phyloP scores from a whole-genome alignment of 2,888 invertebrate genomes.

The Microctonus hyperodae region DNA sequence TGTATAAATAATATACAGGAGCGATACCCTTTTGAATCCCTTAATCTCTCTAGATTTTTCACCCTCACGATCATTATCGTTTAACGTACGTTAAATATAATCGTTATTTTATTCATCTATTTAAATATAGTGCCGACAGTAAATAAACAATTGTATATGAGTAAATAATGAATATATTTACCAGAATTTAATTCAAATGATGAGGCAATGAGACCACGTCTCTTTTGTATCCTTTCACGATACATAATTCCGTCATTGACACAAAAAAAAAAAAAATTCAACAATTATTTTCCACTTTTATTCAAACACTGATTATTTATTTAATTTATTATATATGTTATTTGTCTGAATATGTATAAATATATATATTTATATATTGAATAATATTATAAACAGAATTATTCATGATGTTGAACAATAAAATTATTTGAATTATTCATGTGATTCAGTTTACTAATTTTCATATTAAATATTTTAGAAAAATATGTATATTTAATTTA shows the following conservation, averaged over 20 bases:
- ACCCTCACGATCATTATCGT: not conserved
- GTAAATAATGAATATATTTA: not conserved
- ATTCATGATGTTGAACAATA: too few relatives aligned
- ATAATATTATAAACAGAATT: too few relatives aligned
- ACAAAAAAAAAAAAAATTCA: not conserved
- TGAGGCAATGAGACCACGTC: slow-evolving; percentile 15
- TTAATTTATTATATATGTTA: not conserved
- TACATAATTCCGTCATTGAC: slow-evolving; percentile 19
- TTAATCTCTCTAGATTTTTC: not conserved
- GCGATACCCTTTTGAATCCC: not conserved
- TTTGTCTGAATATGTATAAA: too few relatives aligned
- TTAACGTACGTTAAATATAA: not conserved
- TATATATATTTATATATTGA: too few relatives aligned
- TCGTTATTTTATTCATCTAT: not conserved
- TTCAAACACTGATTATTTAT: not conserved
- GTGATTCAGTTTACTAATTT: too few relatives aligned
- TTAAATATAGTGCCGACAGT: not conserved
- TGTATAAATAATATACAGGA: not conserved
- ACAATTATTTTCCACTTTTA: not conserved
- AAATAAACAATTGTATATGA: not conserved
- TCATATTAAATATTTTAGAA: too few relatives aligned
- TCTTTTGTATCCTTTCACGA: slow-evolving; percentile 16
- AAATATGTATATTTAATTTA: too few relatives aligned
- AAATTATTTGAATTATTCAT: too few relatives aligned
- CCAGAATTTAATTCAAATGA: not conserved